Percentiles rank a stretch among this genome's conserved stretches.
Conservation (phyloP, 2,113 vertebrate genomes). For the Lycaon pictus region DNA sequence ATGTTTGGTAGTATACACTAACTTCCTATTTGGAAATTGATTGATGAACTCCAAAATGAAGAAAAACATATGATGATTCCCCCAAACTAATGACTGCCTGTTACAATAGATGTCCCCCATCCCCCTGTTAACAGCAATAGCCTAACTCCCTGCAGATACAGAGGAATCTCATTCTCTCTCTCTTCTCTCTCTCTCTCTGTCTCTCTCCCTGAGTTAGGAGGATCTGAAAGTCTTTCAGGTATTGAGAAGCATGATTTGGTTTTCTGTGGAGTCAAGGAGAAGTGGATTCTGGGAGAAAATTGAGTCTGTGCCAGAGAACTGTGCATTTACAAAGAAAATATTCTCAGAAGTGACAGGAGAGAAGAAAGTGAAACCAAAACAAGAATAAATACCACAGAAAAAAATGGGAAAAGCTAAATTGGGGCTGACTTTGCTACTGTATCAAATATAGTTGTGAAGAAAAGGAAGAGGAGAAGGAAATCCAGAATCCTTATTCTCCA, state of each 20-base stretch:
- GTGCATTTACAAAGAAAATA: background rate
- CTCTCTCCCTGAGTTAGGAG: background rate
- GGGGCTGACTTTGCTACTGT: background rate
- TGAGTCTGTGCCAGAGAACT: conserved; percentile 34
- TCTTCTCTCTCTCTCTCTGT: background rate
- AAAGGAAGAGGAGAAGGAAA: background rate
- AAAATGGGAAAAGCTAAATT: background rate
- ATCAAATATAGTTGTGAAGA: background rate
- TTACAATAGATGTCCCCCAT: background rate
- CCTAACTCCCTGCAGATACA: background rate
- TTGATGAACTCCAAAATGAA: conserved; percentile 62
- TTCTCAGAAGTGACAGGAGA: background rate
- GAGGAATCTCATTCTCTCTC: background rate
- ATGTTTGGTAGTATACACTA: background rate
- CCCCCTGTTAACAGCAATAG: background rate
- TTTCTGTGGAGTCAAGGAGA: conserved; percentile 9
- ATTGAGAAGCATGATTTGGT: conserved; percentile 18
- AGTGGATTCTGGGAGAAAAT: background rate
- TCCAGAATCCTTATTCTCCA: background rate
- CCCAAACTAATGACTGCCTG: background rate
- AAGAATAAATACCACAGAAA: background rate
- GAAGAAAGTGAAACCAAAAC: conserved; percentile 42
- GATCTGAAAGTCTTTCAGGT: conserved; percentile 12
- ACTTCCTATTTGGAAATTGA: conserved; percentile 56
- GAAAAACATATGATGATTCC: background rate